phyloP scores from a whole-genome alignment of 2,113 vertebrate genomes.

The Pelusios castaneus region DNA sequence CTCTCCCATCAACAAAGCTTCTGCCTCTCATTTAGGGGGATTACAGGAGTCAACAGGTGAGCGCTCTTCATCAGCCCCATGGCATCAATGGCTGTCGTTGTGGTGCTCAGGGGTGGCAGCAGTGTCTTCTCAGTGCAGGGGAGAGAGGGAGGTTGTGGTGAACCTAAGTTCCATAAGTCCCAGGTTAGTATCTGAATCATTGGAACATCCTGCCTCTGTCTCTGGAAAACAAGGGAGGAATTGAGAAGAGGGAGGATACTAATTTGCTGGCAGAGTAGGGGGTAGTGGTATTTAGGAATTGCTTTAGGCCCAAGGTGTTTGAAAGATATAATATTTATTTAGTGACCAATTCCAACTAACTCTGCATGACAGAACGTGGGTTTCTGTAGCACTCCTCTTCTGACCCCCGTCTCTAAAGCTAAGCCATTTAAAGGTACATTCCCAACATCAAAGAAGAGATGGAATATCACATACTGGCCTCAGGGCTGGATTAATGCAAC shows the following conservation, averaged over 20 bases:
- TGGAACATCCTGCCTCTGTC: neutral
- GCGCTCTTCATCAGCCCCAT: too few species aligned
- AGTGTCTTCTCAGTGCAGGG: too few species aligned
- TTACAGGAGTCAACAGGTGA: too few species aligned
- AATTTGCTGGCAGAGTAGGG: neutral
- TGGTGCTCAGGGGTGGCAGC: too few species aligned
- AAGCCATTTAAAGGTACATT: neutral
- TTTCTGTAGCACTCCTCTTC: neutral
- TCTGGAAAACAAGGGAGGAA: neutral
- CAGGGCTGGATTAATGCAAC: too few species aligned
- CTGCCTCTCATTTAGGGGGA: too few species aligned
- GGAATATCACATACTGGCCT: neutral
- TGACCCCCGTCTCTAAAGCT: neutral
- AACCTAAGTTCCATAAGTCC: neutral
- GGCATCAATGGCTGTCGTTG: too few species aligned
- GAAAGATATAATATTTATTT: neutral
- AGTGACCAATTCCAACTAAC: neutral
- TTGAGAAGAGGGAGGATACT: neutral
- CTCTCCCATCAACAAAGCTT: too few species aligned
- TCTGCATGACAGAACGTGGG: neutral
- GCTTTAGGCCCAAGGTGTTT: neutral
- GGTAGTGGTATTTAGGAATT: neutral
- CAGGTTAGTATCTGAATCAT: neutral
- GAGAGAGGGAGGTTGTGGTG: neutral
- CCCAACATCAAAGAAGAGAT: neutral